phyloP scores from a whole-genome alignment of 1,140 invertebrate genomes.

The Aphelenchoides besseyi region DNA sequence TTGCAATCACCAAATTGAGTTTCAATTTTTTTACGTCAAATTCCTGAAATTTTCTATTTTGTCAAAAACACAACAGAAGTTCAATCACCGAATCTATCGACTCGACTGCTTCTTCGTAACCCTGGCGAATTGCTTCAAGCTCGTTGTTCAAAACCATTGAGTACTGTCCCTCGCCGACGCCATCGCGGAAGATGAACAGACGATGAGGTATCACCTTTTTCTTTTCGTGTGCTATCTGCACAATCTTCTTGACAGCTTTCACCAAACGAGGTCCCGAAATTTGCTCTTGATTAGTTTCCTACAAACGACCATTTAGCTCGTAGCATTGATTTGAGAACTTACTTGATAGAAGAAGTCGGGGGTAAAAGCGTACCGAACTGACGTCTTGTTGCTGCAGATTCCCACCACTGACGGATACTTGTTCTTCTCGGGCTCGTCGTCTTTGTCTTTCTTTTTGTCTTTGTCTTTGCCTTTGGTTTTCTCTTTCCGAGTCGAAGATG shows the following conservation, averaged over 20 bases:
- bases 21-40: too few relatives aligned
- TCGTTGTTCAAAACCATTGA: not conserved
- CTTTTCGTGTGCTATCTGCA: too few relatives aligned
- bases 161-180: not conserved
- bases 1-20: not conserved
- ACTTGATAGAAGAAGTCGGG: not conserved
- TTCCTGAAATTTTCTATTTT: too few relatives aligned
- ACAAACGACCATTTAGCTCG: not conserved
- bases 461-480: too few relatives aligned
- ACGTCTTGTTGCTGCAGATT: not conserved
- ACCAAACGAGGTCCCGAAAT: not conserved
- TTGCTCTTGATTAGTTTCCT: not conserved
- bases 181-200: not conserved
- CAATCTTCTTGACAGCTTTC: too few relatives aligned
- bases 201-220: not conserved
- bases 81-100: too few relatives aligned
- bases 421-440: too few relatives aligned
- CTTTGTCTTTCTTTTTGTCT: too few relatives aligned
- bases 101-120: not conserved
- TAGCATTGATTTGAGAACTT: not conserved
- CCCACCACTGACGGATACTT: not conserved
- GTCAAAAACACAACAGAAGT: too few relatives aligned
- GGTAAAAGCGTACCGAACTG: not conserved
- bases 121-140: not conserved
- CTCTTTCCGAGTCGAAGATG: too few relatives aligned